Conservation (phyloP, 2,888 invertebrate genomes). For the Alloplasta piceator region DNA sequence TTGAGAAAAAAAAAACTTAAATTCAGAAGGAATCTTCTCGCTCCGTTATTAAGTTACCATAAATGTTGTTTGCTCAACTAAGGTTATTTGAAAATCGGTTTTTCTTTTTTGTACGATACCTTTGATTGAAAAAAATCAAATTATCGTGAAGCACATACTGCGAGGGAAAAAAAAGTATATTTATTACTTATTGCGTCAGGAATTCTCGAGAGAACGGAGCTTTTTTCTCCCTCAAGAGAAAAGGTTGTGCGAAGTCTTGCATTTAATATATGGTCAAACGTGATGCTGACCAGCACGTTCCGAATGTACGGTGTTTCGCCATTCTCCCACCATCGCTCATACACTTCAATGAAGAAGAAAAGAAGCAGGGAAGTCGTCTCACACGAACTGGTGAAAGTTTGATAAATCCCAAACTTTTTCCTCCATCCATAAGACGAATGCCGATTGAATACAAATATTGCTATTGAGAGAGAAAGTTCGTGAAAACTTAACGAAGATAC, state of each 20-base stretch:
- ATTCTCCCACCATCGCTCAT: constrained; percentile 21
- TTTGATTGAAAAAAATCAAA: background rate
- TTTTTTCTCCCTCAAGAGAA: constrained; percentile 13
- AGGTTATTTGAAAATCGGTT: background rate
- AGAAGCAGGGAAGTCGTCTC: too few relatives aligned
- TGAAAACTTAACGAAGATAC: background rate
- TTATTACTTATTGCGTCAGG: too few relatives aligned
- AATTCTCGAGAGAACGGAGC: constrained; percentile 11
- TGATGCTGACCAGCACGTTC: constrained; percentile 22
- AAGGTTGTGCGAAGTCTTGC: background rate
- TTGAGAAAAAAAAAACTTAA: background rate
- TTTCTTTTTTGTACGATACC: background rate
- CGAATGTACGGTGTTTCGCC: background rate
- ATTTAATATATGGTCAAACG: constrained; percentile 34
- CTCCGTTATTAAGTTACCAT: too few relatives aligned
- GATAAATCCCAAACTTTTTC: constrained; percentile 41
- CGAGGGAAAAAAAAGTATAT: background rate
- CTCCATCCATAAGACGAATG: background rate
- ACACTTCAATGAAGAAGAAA: background rate
- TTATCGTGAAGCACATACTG: background rate
- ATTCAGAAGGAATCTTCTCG: background rate
- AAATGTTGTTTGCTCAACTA: background rate
- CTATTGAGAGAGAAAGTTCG: background rate
- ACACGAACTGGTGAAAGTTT: constrained; percentile 25
- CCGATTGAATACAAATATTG: constrained; percentile 51